Evolutionary conservation across 2,888 invertebrate species (phyloP).

Genomic region (Coelogynopora nodosa): DNA sequence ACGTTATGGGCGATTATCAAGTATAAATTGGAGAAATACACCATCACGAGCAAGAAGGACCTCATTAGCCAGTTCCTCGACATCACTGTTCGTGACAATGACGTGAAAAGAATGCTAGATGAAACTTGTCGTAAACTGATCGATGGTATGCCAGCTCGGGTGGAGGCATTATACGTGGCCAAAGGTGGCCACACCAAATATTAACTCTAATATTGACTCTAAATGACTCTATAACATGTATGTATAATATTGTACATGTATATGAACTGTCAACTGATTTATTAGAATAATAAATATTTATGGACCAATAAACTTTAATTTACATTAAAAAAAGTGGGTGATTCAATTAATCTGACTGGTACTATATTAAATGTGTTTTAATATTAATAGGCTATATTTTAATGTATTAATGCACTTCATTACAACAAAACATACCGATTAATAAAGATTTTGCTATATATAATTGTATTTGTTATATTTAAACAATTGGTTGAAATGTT

Average conservation of each 20-base stretch:
- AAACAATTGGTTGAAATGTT: too few relatives aligned
- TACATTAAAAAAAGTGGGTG: neutral
- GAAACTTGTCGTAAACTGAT: constrained; percentile 15
- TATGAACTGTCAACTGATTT: neutral
- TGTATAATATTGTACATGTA: neutral
- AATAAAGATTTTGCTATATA: too few relatives aligned
- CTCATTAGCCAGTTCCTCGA: constrained; percentile 5
- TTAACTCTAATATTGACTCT: neutral
- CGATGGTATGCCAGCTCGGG: constrained; percentile 5
- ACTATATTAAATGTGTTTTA: neutral
- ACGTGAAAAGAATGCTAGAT: neutral
- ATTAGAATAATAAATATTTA: neutral
- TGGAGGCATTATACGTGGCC: neutral
- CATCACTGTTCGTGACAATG: constrained; percentile 30
- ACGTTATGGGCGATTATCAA: neutral
- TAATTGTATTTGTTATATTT: too few relatives aligned
- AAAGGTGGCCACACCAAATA: constrained; percentile 27
- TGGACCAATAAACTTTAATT: neutral
- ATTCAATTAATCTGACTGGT: neutral
- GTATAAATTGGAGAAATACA: neutral
- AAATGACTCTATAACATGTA: neutral
- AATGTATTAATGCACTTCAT: too few relatives aligned
- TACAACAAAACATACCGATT: too few relatives aligned
- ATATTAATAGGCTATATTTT: too few relatives aligned
- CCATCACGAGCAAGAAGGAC: neutral